Base-by-base conservation (phyloP, 1,140 invertebrate genomes). In the Chironomus tepperi region DNA sequence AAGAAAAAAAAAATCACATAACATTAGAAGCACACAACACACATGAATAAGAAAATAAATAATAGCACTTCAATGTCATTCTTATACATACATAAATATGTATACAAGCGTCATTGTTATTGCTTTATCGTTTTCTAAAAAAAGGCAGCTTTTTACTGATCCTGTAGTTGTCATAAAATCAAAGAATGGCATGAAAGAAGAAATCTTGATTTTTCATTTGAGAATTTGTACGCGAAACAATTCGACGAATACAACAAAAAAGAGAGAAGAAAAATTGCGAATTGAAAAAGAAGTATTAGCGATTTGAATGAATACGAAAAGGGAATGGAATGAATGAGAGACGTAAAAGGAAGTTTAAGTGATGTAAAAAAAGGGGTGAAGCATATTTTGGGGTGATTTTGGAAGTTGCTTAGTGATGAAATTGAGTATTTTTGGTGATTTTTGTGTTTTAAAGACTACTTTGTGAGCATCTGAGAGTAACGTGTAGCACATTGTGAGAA, bases 61-160 rank as follows among this genome's bases (percentile, higher is more conserved):
- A 34, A 34, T 57, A 12, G n/a, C n/a, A 57, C 47, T 57, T 57
- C 47, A 57, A 57, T 57, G 47, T 57, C 47, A 57, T n/a, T 57
- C 47, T 5, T 57, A 57, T 57, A n/a, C 12, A 57, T n/a, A 57
- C 47, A 57, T n/a, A 57, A n/a, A 57, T 12, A 57, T n/a, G 47
- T 15, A 57, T n/a, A 57, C 47, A 57, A 15, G 12, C 47, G n/a
- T 57, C 47, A n/a, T 57, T n/a, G 47, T 15, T 57, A n/a, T 57
- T 15, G 47, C 47, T 57, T 57, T 57, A 34, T 34, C 24, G 24
- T 34, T 5, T 34, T 34, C 24, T 34, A 34, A 57, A 57, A n/a
- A n/a, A 57, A 57, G 47, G 47, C 10, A n/a, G 12, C 47, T 57
- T 34, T n/a, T 34, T 34, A 34, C 24, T 34, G 24, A 34, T 34